These are phyloP conservation scores for Coryphaenoides rupestris DNA, from an alignment of 2,113 vertebrate species.

Conservation along the genomic window DNA sequence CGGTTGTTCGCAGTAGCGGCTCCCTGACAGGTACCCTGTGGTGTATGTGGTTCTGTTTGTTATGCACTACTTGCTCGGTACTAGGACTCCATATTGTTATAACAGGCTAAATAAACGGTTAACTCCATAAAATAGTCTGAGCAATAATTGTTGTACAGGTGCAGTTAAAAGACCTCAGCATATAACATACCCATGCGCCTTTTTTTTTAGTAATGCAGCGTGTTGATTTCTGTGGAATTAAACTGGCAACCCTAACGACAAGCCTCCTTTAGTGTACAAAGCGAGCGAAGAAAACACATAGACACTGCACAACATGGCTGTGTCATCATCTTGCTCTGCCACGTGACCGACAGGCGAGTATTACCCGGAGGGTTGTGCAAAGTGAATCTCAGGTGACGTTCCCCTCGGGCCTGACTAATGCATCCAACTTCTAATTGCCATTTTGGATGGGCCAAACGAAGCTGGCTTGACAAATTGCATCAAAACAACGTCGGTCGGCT, in stretches of 20 bases:
- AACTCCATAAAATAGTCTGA: too few relatives aligned
- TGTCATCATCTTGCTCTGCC: constrained; percentile 32
- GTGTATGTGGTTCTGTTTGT: too few relatives aligned
- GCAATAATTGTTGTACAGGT: too few relatives aligned
- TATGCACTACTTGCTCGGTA: too few relatives aligned
- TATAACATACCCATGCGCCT: too few relatives aligned
- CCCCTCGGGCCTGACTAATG: constrained; percentile 53
- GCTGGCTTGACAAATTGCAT: constrained; percentile 61
- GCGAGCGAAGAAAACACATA: not conserved
- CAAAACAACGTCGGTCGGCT: constrained; percentile 60
- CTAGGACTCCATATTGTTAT: too few relatives aligned
- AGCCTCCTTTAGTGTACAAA: constrained; percentile 44
- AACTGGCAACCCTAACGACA: constrained; percentile 40
- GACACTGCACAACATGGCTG: not conserved
- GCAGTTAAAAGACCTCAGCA: too few relatives aligned
- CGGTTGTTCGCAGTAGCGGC: constrained; percentile 53
- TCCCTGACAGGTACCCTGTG: constrained; percentile 64
- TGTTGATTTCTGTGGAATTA: constrained; percentile 48
- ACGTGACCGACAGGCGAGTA: constrained; percentile 30
- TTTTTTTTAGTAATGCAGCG: constrained; percentile 63
- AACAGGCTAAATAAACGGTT: too few relatives aligned
- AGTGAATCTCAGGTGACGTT: constrained; percentile 58
- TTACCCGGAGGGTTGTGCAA: constrained; percentile 44
- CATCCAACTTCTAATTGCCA: constrained; percentile 59
- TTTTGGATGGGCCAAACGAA: constrained; percentile 64